Evolutionary conservation across 2,888 invertebrate genomes (phyloP).

Genomic region (Creontiades dilutus): DNA sequence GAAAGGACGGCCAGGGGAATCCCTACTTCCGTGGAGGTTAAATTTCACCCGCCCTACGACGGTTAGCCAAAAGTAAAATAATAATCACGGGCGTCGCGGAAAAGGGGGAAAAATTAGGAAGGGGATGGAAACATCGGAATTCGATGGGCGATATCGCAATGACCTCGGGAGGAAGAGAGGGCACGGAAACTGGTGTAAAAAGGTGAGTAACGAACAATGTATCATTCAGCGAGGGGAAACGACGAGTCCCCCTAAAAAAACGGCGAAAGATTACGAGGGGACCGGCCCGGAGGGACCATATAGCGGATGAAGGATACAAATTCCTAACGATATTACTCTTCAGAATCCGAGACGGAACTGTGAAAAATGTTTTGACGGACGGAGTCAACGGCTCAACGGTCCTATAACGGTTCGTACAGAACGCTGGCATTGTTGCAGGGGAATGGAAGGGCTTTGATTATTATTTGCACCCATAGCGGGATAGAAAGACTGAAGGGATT

Average conservation of each 20-base stretch:
- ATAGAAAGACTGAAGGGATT: too few species aligned
- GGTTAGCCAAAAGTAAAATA: neutral
- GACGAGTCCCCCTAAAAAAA: neutral
- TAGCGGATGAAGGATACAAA: neutral
- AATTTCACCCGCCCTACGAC: neutral
- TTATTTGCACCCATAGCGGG: too few species aligned
- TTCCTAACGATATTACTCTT: neutral
- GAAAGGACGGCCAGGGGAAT: neutral
- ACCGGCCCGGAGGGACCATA: neutral
- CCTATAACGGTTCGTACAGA: too few species aligned
- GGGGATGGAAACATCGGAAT: conserved; percentile 20
- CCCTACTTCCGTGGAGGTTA: conserved; percentile 6
- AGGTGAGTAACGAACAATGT: neutral
- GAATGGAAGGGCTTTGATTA: too few species aligned
- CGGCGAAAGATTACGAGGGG: neutral
- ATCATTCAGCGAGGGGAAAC: conserved; percentile 34
- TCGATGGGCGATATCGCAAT: neutral
- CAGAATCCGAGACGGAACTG: neutral
- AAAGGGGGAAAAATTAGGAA: neutral
- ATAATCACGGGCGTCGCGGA: conserved; percentile 16
- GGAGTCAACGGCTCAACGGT: too few species aligned
- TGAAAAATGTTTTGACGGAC: too few species aligned
- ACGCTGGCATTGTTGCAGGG: too few species aligned
- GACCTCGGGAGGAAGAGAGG: neutral
- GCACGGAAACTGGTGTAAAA: neutral